phyloP scores from a whole-genome alignment of 2,113 vertebrate species.

The Xenopus borealis region DNA sequence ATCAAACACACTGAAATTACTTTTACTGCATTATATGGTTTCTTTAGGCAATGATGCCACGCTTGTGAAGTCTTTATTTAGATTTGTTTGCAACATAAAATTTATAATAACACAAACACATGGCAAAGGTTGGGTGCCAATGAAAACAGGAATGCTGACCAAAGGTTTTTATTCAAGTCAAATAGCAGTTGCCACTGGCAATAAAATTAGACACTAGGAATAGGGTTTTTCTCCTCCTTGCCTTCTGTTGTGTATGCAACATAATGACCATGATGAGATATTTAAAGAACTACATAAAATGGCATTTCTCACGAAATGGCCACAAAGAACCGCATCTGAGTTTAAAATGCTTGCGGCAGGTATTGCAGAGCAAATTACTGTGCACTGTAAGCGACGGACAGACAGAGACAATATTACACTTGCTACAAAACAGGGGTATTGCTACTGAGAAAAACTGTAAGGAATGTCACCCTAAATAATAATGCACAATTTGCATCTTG shows the following conservation, averaged over 20 bases:
- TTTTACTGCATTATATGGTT: neutral
- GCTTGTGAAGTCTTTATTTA: conserved; percentile 14
- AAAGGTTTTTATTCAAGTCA: conserved; percentile 67
- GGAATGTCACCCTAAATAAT: neutral
- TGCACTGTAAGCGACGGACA: too few relatives aligned
- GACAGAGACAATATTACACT: too few relatives aligned
- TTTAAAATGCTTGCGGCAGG: too few relatives aligned
- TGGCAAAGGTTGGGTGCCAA: conserved; percentile 66
- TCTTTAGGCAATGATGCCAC: conserved; percentile 1
- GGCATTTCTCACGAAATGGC: neutral
- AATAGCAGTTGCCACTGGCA: conserved; percentile 63
- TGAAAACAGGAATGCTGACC: conserved; percentile 68
- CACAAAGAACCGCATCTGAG: neutral
- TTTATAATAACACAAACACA: conserved; percentile 61
- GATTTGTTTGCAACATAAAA: conserved; percentile 32
- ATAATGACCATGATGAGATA: neutral
- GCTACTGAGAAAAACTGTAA: too few relatives aligned
- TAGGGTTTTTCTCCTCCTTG: neutral
- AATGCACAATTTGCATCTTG: neutral
- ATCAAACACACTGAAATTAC: neutral
- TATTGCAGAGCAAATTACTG: too few relatives aligned
- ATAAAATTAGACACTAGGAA: conserved; percentile 45
- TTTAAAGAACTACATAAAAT: conserved; percentile 9
- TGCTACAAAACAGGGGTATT: too few relatives aligned
- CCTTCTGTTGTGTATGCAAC: neutral